A percentile compares a stretch with the other conserved stretches of the same genome.
phyloP scores from a whole-genome alignment of 2,113 vertebrate species.

The Tetrao urogallus region DNA sequence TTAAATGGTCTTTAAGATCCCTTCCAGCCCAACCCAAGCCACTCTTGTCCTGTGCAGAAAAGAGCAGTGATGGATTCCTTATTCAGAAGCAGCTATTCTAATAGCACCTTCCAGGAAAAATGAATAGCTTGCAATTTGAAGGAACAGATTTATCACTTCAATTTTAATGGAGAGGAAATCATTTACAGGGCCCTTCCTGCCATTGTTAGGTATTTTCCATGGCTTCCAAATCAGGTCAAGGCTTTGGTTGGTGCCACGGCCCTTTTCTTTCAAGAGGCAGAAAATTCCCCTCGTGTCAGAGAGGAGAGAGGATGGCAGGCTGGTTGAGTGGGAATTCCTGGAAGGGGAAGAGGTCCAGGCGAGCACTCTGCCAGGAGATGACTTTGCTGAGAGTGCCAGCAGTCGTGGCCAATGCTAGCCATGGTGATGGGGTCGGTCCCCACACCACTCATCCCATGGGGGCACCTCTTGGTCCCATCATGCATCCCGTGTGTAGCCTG shows the following conservation, averaged over 20 bases:
- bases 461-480: neutral
- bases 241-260: constrained; percentile 3
- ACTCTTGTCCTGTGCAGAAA: neutral
- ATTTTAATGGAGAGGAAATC: constrained; percentile 60
- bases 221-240: constrained; percentile 34
- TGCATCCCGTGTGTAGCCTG: neutral
- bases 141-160: constrained; percentile 1
- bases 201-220: constrained; percentile 44
- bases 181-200: constrained; percentile 64
- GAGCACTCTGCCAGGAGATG: neutral
- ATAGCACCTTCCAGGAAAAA: constrained; percentile 69
- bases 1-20: neutral
- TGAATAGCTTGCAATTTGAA: constrained; percentile 61
- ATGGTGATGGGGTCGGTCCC: neutral
- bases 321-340: neutral
- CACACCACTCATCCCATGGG: neutral
- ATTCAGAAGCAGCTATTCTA: constrained; percentile 12
- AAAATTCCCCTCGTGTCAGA: neutral
- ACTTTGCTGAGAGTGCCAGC: neutral
- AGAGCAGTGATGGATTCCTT: neutral
- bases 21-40: neutral
- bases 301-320: neutral
- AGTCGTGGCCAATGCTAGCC: neutral
- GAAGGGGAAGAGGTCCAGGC: neutral
- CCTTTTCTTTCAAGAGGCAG: constrained; percentile 18